These are phyloP conservation scores for Trachelus stipa DNA, from an alignment of 2,888 invertebrate genomes.

Conservation along the genomic window DNA sequence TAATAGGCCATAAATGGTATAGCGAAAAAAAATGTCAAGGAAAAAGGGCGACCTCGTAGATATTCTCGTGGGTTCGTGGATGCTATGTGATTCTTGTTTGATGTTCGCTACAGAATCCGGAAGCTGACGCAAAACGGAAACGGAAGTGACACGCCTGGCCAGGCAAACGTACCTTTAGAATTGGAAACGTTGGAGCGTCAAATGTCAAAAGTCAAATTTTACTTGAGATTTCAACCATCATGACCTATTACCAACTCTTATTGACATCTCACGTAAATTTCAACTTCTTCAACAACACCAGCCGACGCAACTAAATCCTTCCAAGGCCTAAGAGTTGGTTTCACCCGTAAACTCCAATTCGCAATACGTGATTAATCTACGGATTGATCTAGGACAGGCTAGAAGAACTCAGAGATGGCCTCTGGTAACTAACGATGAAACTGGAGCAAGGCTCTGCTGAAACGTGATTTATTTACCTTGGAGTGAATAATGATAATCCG, in stretches of 20 bases:
- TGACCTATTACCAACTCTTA: no score
- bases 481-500: neutral
- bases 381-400: constrained; percentile 24
- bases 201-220: no score
- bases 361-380: neutral
- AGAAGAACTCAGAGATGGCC: constrained; percentile 21
- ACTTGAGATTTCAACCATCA: no score
- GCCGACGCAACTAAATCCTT: neutral
- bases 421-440: constrained; percentile 31
- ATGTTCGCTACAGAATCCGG: constrained; percentile 40
- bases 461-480: neutral
- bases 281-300: neutral
- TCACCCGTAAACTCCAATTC: neutral
- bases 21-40: neutral
- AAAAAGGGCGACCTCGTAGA: neutral
- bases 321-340: neutral
- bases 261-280: neutral
- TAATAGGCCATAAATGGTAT: neutral
- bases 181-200: no score
- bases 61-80: neutral
- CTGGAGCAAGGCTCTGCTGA: constrained; percentile 42
- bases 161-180: constrained; percentile 8
- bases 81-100: neutral
- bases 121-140: constrained; percentile 55
- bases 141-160: constrained; percentile 54